phyloP scores from a whole-genome alignment of 1,140 invertebrate species.

The Leguminivora glycinivorella region DNA sequence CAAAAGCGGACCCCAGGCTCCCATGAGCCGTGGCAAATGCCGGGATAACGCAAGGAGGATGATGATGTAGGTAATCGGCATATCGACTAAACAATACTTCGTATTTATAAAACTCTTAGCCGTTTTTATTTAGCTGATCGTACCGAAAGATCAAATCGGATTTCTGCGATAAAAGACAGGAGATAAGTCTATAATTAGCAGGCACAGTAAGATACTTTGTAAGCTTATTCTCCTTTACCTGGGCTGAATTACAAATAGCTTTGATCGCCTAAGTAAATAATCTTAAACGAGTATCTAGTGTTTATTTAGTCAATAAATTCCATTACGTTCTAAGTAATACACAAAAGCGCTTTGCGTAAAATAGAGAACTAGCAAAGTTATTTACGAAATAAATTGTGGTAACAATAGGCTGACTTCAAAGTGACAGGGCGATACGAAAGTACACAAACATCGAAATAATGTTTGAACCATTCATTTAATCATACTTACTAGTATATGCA shows the following conservation, averaged over 20 bases:
- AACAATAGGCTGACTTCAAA: not conserved
- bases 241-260: not conserved
- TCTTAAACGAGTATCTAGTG: not conserved
- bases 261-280: constrained; percentile 7
- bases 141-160: not conserved
- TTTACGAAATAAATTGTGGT: not conserved
- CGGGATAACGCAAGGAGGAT: too few relatives aligned
- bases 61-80: too few relatives aligned
- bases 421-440: not conserved
- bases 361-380: not conserved
- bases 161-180: constrained; percentile 3
- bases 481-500: too few relatives aligned
- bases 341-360: not conserved
- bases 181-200: constrained; percentile 8
- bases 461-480: too few relatives aligned
- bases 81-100: not conserved
- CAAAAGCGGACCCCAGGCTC: too few relatives aligned
- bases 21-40: too few relatives aligned
- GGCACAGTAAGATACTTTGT: constrained; percentile 5
- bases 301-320: not conserved
- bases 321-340: constrained; percentile 1
- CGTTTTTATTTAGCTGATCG: constrained; percentile 2
- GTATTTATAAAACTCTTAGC: not conserved
- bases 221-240: not conserved
- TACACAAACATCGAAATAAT: too few relatives aligned